A percentile compares a stretch with the other conserved stretches of the same genome.
Evolutionary conservation across 2,113 vertebrate species (phyloP).

Genomic region (Limanda limanda): DNA sequence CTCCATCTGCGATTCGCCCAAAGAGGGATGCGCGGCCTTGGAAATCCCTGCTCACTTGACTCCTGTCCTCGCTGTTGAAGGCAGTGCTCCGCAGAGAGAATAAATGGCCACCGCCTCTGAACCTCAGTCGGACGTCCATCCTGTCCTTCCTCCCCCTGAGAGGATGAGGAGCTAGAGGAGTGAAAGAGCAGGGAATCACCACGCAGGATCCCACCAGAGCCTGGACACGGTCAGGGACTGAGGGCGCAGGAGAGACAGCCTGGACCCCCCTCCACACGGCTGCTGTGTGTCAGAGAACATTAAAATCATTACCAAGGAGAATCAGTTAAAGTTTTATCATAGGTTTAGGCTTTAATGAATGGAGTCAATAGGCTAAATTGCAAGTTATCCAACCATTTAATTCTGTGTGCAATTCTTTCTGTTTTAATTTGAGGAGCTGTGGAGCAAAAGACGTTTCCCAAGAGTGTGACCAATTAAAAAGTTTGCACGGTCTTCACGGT

Average conservation of each 20-base stretch:
- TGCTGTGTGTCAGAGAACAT: constrained; percentile 36
- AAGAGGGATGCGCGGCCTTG: constrained; percentile 65
- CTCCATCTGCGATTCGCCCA: constrained; percentile 70
- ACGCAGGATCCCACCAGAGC: constrained; percentile 81
- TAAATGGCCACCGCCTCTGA: constrained; percentile 40
- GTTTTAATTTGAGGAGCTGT: neutral
- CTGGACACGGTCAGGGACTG: constrained; percentile 65
- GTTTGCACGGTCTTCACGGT: neutral
- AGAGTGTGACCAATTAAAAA: neutral
- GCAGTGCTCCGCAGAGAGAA: constrained; percentile 45
- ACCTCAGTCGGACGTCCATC: constrained; percentile 69
- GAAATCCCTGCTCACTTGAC: constrained; percentile 65
- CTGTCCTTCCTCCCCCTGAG: constrained; percentile 30
- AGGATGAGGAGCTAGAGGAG: constrained; percentile 22
- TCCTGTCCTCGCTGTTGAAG: constrained; percentile 71
- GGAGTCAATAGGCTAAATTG: neutral
- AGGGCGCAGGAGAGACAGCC: constrained; percentile 56
- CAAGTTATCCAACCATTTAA: too few relatives aligned
- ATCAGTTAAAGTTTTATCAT: neutral
- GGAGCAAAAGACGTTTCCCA: neutral
- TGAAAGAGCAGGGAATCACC: constrained; percentile 83
- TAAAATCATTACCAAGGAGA: neutral
- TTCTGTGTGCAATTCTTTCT: too few relatives aligned
- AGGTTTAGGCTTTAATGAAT: neutral
- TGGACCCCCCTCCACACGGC: constrained; percentile 50